Evolutionary conservation across 1,140 invertebrate species (phyloP), one percentile per base, ranked within the genome.

Genomic region (Papilio dardanus): DNA sequence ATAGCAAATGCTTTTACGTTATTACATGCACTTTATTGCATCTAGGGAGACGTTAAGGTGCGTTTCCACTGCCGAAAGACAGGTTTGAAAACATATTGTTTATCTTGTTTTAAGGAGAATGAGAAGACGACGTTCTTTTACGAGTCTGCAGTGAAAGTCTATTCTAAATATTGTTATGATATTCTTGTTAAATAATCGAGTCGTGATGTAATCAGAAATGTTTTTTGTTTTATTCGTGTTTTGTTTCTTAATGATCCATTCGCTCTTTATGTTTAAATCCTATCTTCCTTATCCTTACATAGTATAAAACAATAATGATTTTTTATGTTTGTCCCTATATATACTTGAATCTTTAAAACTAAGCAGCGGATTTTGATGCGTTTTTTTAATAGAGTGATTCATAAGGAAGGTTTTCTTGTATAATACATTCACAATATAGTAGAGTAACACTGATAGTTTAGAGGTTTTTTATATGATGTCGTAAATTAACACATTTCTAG

Each of bases 11-110:
- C 77, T 78, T 71, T 78, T 65, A 75, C 46, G 77, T 66, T 78
- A 78, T 78, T 76, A 71, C 69, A 67, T 75, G 69, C 77, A 74
- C 67, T 78, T 78, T 78, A 78, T 76, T 69, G 74, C 71, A 74
- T 78, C 77, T 58, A 16, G 71, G 71, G 74, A 74, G 68, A 69
- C 46, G 33, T 46, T 46, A 46, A 1, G 16, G 42, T 46, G 16
- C 16, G 16, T 46, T 46, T 19, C n/a, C 8, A 46, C 2, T 46
- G 42, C 16, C 8, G 42, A 19, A n/a, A 46, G 5, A 7, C 4
- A 46, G 19, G 42, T n/a, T 1, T 16, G 16, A 46, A 19, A 46
- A 46, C 4, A n/a, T 46, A 46, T 19, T 46, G 42, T 19, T 46
- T 46, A 19, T 46, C 42, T 5, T 46, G 16, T 46, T 46, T 46